phyloP scores from a whole-genome alignment of 2,888 invertebrate species.

The Eupelmus urozonus region DNA sequence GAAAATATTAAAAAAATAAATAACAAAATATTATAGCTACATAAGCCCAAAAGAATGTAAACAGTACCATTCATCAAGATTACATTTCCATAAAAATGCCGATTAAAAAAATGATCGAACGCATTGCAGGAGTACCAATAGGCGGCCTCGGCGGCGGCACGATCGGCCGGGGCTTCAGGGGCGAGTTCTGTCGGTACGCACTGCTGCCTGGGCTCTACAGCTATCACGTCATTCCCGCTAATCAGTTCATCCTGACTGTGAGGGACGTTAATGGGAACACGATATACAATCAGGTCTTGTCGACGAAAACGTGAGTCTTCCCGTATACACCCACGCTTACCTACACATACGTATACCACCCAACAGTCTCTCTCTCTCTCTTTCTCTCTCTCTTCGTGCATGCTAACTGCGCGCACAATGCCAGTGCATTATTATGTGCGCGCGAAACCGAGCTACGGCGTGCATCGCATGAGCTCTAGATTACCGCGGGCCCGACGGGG shows the following conservation, averaged over 20 bases:
- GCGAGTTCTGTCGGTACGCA: constrained; percentile 95
- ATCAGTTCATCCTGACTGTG: constrained; percentile 95
- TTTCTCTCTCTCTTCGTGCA: background rate
- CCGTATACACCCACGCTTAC: background rate
- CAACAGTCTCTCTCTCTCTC: background rate
- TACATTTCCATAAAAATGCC: too few relatives aligned
- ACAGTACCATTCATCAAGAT: too few relatives aligned
- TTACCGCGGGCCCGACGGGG: background rate
- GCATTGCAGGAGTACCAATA: constrained; percentile 85
- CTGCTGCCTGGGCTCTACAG: constrained; percentile 93
- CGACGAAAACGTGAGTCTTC: constrained; percentile 78
- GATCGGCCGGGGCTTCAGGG: constrained; percentile 94
- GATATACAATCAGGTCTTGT: constrained; percentile 88
- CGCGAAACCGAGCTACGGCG: too few relatives aligned
- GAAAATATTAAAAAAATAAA: too few relatives aligned
- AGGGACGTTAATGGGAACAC: constrained; percentile 83
- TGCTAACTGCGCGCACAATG: background rate
- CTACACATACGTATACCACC: too few relatives aligned
- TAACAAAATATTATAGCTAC: too few relatives aligned
- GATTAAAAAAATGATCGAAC: too few relatives aligned
- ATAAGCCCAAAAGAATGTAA: too few relatives aligned
- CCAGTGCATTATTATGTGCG: constrained; percentile 17
- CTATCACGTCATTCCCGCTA: constrained; percentile 88
- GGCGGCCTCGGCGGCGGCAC: constrained; percentile 90
- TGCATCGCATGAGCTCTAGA: constrained; percentile 58